Conservation (phyloP, 2,113 vertebrate genomes). For the Grammomys dolichurus region DNA sequence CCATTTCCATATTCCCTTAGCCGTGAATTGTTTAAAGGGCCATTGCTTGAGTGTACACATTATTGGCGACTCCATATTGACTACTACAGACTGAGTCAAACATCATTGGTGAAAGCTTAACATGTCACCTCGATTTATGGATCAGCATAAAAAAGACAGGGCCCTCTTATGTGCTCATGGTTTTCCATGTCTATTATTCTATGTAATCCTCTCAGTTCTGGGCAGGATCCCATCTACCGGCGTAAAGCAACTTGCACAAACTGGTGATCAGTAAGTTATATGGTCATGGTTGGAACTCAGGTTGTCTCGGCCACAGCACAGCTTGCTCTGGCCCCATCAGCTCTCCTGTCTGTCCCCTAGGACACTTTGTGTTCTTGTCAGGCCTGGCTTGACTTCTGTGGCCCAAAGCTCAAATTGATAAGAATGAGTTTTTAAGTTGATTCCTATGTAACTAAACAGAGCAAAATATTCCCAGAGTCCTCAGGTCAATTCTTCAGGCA, state of each 20-base stretch:
- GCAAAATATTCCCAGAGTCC: background rate
- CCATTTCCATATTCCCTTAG: background rate
- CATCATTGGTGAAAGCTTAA: background rate
- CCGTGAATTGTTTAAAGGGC: background rate
- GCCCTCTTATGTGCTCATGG: background rate
- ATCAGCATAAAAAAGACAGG: background rate
- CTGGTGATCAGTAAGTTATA: background rate
- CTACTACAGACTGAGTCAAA: background rate
- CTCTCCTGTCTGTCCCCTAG: no score
- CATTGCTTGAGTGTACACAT: background rate
- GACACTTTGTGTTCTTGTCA: background rate
- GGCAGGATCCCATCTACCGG: background rate
- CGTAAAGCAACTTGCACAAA: background rate
- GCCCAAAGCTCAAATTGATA: background rate
- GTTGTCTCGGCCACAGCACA: background rate
- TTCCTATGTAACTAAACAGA: background rate
- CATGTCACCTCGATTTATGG: background rate
- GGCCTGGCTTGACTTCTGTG: background rate
- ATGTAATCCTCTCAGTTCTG: background rate
- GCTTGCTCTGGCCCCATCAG: rapidly evolving
- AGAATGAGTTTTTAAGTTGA: background rate
- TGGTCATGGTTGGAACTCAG: background rate
- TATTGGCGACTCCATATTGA: background rate
- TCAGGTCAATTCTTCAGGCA: background rate
- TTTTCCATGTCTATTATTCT: background rate